Evolutionary conservation across 2,113 vertebrate genomes (phyloP), one percentile per base, ranked within the genome.

Genomic region (Nanorana parkeri): DNA sequence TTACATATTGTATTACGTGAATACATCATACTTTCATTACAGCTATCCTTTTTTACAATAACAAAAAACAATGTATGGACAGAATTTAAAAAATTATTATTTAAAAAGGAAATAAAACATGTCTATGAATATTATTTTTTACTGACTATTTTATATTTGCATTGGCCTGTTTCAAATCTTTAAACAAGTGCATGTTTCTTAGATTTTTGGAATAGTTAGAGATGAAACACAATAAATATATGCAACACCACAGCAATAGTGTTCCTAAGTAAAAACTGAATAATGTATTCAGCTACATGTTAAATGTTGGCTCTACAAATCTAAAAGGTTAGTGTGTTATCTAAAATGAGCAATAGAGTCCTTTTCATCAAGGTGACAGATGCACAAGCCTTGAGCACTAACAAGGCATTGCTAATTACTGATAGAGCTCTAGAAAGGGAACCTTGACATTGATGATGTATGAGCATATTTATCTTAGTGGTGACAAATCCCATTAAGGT

Each of bases 361-460:
- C 51, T 89, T 86, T 90, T 78, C 87, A 89, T 88, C 87, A 89
- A 7, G 47, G 69, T 90, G 90, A 88, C 88, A 90, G 80, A 88
- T 87, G 85, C 84, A 83, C 83, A 87, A 80, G 87, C 87, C 90
- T 87, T 86, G 76, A 90, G 89, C 88, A 83, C 79, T 91, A 90
- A 91, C 85, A 91, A 91, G 85, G 71, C 86, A 89, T 80, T 87
- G 84, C 86, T 93, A 92, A 92, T 93, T 91, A 92, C 85, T 76
- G 84, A 89, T 87, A 89, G 68, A 85, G 77, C 88, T 83, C 78
- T 85, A 54, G 68, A 85, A 89, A 88, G 90, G 78, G 28, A 41
- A 61, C 68, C 84, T 72, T 90, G 89, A 87, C 89, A 91, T 84
- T 85, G 77, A 66, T 85, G 85, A 93, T 88, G 73, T 85, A 88